Base-by-base conservation (phyloP, 2,797 vertebrate genomes). In the Siniperca undulata region DNA sequence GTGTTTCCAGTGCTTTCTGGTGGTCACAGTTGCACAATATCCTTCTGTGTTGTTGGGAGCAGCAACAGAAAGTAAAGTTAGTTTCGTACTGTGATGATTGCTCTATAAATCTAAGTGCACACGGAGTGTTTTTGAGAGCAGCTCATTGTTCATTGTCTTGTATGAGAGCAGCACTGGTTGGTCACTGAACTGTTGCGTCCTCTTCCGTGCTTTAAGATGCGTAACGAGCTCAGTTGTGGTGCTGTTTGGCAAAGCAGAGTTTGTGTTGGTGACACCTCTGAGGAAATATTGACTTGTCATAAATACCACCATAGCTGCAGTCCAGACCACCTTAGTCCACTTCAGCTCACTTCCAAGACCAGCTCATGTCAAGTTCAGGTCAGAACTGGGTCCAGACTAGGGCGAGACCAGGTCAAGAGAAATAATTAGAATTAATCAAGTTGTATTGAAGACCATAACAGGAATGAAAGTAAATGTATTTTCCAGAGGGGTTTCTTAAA, bases 11-110 rank as follows among this genome's bases (percentile, higher is more conserved):
- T 5, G 70, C 68, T 83, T 88, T 88, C 79, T 85, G 86, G 88
- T 92, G 90, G 88, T 88, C 92, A 92, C 88, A 78, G 84, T 92
- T 93, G 42, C 89, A 89, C 91, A 94, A 93, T 82, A 78, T 74
- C 62, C 80, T 77, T 79, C 56, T 82, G 86, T 87, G 82, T 74
- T 84, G 70, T 61, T 80, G 77, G 6, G 55, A 58, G 69, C 79
- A 92, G 89, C 85, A 92, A 91, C 86, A 91, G 91, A 92, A 87
- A 84, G 90, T 92, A 90, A 94, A 94, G 86, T 88, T 42, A 42
- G 88, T 70, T 70, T 79, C 90, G 59, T 89, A 88, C 93, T 92
- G 94, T 59, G 94, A 90, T 94, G 93, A 95, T 95, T 95, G 90
- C 91, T 89, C 93, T 92, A 91, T 95, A 94, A 95, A 95, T 90